Evolutionary conservation across 1,140 invertebrate genomes (phyloP).

Genomic region (Colletes latitarsis): DNA sequence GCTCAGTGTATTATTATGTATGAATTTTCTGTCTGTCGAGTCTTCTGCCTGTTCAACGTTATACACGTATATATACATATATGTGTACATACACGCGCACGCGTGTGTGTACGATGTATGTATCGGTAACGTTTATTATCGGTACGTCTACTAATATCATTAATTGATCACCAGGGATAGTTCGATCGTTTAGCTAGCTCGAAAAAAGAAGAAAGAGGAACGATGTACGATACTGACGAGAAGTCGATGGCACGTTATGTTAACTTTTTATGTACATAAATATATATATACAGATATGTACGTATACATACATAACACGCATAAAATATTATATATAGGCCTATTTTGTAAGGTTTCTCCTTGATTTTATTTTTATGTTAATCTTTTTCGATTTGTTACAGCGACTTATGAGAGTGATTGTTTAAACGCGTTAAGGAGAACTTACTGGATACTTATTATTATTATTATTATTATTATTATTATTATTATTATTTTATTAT

Average conservation of each 20-base stretch:
- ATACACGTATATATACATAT: constrained; percentile 5
- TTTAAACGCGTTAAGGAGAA: constrained; percentile 63
- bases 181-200: constrained; percentile 46
- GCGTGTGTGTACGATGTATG: background rate
- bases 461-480: constrained; percentile 64
- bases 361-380: constrained; percentile 65
- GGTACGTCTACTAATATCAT: constrained; percentile 31
- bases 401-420: constrained; percentile 61
- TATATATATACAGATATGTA: constrained; percentile 59
- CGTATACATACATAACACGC: constrained; percentile 58
- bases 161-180: constrained; percentile 38
- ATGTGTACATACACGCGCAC: background rate
- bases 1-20: constrained; percentile 55
- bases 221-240: constrained; percentile 75
- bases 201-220: constrained; percentile 5
- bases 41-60: constrained; percentile 32
- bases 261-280: constrained; percentile 78
- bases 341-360: constrained; percentile 76
- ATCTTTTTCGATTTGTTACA: constrained; percentile 57
- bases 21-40: constrained; percentile 27
- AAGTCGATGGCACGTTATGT: constrained; percentile 77
- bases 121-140: constrained; percentile 39
- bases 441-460: constrained; percentile 65
- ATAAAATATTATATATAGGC: constrained; percentile 70
- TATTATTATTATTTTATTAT: constrained; percentile 63